A percentile compares a stretch with the other conserved stretches of the same genome.
These are phyloP conservation scores for Megalonaias nervosa DNA, from an alignment of 1,140 invertebrate species.

Conservation along the genomic window DNA sequence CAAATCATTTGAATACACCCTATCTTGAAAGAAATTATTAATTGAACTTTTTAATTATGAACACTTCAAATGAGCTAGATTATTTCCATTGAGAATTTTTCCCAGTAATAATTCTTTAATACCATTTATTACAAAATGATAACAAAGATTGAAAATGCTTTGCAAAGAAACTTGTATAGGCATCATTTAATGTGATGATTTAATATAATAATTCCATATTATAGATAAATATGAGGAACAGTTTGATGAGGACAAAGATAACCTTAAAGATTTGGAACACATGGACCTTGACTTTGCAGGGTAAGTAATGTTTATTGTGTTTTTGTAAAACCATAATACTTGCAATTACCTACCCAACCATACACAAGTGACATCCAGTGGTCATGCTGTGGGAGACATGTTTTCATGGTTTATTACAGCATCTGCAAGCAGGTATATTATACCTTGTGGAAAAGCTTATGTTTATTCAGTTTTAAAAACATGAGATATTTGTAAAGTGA, in stretches of 20 bases:
- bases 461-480: no score
- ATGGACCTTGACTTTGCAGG: conserved; percentile 65
- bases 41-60: background rate
- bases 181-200: background rate
- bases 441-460: no score
- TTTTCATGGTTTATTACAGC: background rate
- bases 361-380: background rate
- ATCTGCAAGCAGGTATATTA: background rate
- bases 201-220: conserved; percentile 22
- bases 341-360: background rate
- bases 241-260: conserved; percentile 42
- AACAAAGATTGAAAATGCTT: conserved; percentile 1
- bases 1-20: no score
- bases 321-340: background rate
- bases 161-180: conserved; percentile 11
- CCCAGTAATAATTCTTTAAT: background rate
- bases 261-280: conserved; percentile 47
- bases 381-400: background rate
- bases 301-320: conserved; percentile 39
- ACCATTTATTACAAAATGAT: conserved; percentile 5
- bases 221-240: conserved; percentile 61
- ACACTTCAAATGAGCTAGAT: background rate
- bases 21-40: background rate
- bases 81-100: conserved; percentile 12
- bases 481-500: no score